These are phyloP conservation scores for Pogoniulus pusillus DNA, from an alignment of 2,797 vertebrate species.

Conservation along the genomic window DNA sequence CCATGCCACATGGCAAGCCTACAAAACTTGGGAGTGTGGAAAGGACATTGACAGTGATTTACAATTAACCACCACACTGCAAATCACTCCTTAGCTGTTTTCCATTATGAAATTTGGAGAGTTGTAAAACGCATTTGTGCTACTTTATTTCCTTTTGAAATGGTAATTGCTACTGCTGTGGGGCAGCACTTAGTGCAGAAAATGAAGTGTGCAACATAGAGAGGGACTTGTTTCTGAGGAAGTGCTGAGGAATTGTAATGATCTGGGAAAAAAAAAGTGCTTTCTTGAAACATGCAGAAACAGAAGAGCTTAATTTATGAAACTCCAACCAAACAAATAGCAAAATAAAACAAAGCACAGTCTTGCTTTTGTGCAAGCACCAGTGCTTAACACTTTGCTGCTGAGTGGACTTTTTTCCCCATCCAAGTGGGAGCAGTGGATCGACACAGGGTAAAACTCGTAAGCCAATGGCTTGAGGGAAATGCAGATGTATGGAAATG, in stretches of 20 bases:
- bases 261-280: slow-evolving; percentile 38
- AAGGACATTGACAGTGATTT: slow-evolving; percentile 29
- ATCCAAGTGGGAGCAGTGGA: neutral
- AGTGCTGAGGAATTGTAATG: slow-evolving; percentile 54
- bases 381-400: slow-evolving; percentile 10
- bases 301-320: slow-evolving; percentile 44
- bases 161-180: slow-evolving; percentile 64
- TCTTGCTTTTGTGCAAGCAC: neutral
- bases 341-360: slow-evolving; percentile 36
- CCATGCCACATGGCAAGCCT: neutral
- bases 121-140: slow-evolving; percentile 52
- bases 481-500: slow-evolving; percentile 57
- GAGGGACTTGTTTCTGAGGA: slow-evolving; percentile 63
- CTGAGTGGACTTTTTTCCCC: slow-evolving; percentile 34
- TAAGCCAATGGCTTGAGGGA: slow-evolving; percentile 37
- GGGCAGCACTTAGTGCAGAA: slow-evolving; percentile 60
- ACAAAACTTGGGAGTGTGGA: neutral
- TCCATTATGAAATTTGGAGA: slow-evolving; percentile 57
- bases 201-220: slow-evolving; percentile 53
- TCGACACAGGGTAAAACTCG: slow-evolving; percentile 21
- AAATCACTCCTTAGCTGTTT: slow-evolving; percentile 47
- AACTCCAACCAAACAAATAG: slow-evolving; percentile 42
- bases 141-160: slow-evolving; percentile 67
- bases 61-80: slow-evolving; percentile 42
- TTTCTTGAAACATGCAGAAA: slow-evolving; percentile 32